Conservation (phyloP, 2,113 vertebrate genomes). For the Oncorhynchus mykiss region DNA sequence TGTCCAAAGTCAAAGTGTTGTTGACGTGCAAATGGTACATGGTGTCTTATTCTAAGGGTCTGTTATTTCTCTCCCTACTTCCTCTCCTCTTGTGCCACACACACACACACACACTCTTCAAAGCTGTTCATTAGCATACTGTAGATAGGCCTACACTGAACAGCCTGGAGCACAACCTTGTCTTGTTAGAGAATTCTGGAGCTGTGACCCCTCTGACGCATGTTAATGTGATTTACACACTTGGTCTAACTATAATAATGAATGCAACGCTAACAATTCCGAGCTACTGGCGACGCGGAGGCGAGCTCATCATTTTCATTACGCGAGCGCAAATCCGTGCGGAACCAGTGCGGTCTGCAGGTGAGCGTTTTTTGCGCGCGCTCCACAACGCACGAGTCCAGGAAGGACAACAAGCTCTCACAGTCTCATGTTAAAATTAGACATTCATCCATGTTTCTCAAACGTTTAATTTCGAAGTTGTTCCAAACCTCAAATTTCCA, state of each 20-base stretch:
- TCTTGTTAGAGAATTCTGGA: conserved; percentile 43
- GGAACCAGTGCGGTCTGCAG: conserved; percentile 38
- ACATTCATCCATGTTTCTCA: too few relatives aligned
- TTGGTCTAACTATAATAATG: conserved; percentile 55
- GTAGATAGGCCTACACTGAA: conserved; percentile 27
- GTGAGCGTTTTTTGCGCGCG: conserved; percentile 17
- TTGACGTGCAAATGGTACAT: too few relatives aligned
- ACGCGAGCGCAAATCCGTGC: neutral
- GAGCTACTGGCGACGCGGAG: neutral
- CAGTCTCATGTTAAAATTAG: too few relatives aligned
- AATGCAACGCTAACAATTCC: conserved; percentile 17
- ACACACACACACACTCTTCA: conserved; percentile 12
- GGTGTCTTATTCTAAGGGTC: neutral
- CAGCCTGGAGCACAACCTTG: conserved; percentile 62
- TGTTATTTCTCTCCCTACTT: conserved; percentile 8
- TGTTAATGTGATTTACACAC: conserved; percentile 62
- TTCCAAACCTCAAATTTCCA: too few relatives aligned
- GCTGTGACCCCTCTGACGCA: conserved; percentile 59
- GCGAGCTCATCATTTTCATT: neutral
- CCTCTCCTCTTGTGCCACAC: neutral
- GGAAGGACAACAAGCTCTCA: neutral
- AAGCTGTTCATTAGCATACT: conserved; percentile 41
- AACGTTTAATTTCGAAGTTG: too few relatives aligned
- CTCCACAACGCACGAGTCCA: neutral
- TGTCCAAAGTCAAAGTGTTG: neutral